Conservation (phyloP, 2,113 vertebrate genomes). For the Laticauda laticaudata region DNA sequence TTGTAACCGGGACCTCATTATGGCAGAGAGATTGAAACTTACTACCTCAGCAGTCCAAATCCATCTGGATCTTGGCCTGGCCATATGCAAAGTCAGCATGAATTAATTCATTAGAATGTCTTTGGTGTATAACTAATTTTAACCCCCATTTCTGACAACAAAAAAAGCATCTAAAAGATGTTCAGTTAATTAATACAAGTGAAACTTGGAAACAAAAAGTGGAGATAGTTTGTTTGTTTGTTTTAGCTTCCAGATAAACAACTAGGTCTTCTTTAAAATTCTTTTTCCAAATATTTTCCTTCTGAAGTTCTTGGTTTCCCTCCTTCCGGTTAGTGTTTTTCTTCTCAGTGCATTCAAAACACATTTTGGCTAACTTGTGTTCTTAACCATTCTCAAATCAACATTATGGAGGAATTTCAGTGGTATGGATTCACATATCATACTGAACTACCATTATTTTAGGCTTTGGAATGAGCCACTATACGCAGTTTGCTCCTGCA, state of each 20-base stretch:
- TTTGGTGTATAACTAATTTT: conserved; percentile 27
- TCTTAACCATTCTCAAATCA: neutral
- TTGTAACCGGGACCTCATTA: conserved; percentile 10
- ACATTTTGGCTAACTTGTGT: neutral
- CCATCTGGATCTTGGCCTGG: conserved; percentile 10
- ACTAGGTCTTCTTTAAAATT: neutral
- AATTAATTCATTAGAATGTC: conserved; percentile 34
- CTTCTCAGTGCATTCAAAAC: neutral
- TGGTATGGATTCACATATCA: neutral
- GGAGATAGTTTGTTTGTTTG: neutral
- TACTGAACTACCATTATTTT: neutral
- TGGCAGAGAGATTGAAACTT: conserved; percentile 15
- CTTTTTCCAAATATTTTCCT: neutral
- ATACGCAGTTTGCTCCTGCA: neutral
- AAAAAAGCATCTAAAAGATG: neutral
- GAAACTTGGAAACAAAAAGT: neutral
- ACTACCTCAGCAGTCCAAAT: conserved; percentile 25
- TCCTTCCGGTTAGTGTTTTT: neutral
- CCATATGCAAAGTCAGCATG: conserved; percentile 29
- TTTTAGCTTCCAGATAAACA: neutral
- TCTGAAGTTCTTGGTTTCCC: neutral
- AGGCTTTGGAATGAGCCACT: neutral
- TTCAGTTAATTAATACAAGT: neutral
- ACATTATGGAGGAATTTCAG: neutral
- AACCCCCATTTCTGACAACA: neutral